phyloP scores from a whole-genome alignment of 2,113 vertebrate species.

The Alces alces region DNA sequence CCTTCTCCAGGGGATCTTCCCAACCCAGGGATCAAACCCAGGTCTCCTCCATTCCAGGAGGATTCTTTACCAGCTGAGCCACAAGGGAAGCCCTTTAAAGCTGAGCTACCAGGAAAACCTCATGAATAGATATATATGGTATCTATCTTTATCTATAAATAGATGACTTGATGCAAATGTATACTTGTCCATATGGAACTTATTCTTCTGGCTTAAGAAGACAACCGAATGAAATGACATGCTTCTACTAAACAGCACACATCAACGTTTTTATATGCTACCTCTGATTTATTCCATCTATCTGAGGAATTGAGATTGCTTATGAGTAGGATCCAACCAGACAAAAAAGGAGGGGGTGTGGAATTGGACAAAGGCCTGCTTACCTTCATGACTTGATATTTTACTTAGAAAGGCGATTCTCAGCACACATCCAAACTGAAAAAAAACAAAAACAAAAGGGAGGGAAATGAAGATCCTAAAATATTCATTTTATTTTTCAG shows the following conservation, averaged over 20 bases:
- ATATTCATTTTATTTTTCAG: constrained; percentile 50
- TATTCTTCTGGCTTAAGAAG: background rate
- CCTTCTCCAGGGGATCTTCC: background rate
- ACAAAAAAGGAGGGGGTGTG: background rate
- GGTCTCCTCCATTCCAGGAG: background rate
- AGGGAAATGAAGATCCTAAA: constrained; percentile 36
- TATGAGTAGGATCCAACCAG: constrained; percentile 22
- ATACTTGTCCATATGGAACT: background rate
- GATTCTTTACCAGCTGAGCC: background rate
- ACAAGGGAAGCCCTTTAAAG: background rate
- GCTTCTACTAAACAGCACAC: background rate
- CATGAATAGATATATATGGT: background rate
- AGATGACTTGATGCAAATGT: too few species aligned
- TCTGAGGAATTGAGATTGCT: constrained; percentile 42
- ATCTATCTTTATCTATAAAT: background rate
- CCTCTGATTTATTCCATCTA: constrained; percentile 55
- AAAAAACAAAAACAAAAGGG: background rate
- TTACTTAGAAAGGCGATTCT: constrained; percentile 73
- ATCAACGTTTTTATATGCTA: background rate
- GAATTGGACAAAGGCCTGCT: constrained; percentile 47
- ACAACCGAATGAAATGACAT: background rate
- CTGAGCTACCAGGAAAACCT: background rate
- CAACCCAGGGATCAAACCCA: background rate
- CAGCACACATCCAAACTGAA: background rate
- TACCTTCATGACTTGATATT: constrained; percentile 61